A percentile compares a stretch with the other conserved stretches of the same genome.
phyloP scores from a whole-genome alignment of 2,888 invertebrate genomes.

The Scrobipalpa costella region DNA sequence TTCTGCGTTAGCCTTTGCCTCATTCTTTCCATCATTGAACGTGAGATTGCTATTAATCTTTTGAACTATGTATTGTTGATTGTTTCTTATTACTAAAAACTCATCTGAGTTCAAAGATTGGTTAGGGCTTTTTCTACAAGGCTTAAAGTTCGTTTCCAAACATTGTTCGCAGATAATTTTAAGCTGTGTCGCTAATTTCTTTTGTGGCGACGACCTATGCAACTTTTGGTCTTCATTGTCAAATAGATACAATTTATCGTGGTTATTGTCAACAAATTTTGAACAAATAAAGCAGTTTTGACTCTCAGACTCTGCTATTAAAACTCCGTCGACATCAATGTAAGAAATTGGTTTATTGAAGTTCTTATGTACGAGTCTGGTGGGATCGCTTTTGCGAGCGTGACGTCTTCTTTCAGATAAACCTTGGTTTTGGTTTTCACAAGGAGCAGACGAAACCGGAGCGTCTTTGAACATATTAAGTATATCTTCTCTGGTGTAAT shows the following conservation, averaged over 20 bases:
- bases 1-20: neutral
- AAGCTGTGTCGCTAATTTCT: constrained; percentile 59
- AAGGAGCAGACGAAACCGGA: constrained; percentile 65
- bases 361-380: constrained; percentile 54
- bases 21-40: neutral
- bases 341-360: constrained; percentile 50
- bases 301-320: constrained; percentile 55
- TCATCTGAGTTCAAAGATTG: constrained; percentile 65
- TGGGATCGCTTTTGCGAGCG: constrained; percentile 69
- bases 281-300: constrained; percentile 69
- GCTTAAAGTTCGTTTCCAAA: constrained; percentile 62
- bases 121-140: constrained; percentile 60
- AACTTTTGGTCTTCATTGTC: constrained; percentile 73
- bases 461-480: constrained; percentile 75
- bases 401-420: constrained; percentile 59
- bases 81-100: constrained; percentile 70
- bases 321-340: constrained; percentile 55
- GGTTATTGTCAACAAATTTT: constrained; percentile 55
- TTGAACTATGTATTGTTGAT: constrained; percentile 72
- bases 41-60: constrained; percentile 41
- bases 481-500: constrained; percentile 65
- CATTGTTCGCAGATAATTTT: constrained; percentile 70
- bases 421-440: constrained; percentile 46
- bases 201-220: constrained; percentile 60
- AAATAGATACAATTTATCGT: constrained; percentile 68